These are phyloP conservation scores for Heliothis virescens DNA, from an alignment of 1,140 invertebrate species.

Conservation along the genomic window DNA sequence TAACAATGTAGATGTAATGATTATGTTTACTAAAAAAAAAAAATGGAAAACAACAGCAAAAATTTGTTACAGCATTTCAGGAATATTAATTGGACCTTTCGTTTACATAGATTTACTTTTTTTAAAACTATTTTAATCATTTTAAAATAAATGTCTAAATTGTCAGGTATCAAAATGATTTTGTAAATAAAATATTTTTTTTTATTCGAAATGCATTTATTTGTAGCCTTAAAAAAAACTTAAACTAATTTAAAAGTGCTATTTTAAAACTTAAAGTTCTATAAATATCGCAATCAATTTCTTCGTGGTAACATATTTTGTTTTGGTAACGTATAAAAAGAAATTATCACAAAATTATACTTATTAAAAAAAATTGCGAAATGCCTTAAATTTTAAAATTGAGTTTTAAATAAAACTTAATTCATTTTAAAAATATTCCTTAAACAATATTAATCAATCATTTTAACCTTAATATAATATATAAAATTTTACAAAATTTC, in stretches of 20 bases:
- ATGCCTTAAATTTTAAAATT: not conserved
- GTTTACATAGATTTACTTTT: too few relatives aligned
- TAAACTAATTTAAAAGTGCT: constrained; percentile 29
- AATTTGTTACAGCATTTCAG: too few relatives aligned
- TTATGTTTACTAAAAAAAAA: too few relatives aligned
- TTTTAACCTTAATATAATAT: too few relatives aligned
- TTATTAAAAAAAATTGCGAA: not conserved
- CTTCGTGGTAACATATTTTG: constrained; percentile 41
- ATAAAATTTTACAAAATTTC: constrained; percentile 18
- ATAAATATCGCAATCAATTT: constrained; percentile 20
- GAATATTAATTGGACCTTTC: too few relatives aligned
- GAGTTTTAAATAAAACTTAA: constrained; percentile 22
- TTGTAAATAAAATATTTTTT: not conserved
- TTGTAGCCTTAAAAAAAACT: constrained; percentile 38
- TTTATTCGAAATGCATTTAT: constrained; percentile 31
- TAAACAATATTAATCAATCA: not conserved
- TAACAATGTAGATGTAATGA: too few relatives aligned
- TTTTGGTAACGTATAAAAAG: constrained; percentile 18
- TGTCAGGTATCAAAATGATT: too few relatives aligned
- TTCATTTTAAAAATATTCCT: not conserved
- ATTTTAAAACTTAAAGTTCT: not conserved
- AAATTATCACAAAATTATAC: constrained; percentile 27
- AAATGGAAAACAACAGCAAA: too few relatives aligned
- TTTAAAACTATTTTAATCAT: too few relatives aligned
- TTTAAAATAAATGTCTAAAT: too few relatives aligned